Evolutionary conservation across 2,797 vertebrate species (phyloP), one percentile per base, ranked within the genome.

Genomic region (Esox masquinongy): DNA sequence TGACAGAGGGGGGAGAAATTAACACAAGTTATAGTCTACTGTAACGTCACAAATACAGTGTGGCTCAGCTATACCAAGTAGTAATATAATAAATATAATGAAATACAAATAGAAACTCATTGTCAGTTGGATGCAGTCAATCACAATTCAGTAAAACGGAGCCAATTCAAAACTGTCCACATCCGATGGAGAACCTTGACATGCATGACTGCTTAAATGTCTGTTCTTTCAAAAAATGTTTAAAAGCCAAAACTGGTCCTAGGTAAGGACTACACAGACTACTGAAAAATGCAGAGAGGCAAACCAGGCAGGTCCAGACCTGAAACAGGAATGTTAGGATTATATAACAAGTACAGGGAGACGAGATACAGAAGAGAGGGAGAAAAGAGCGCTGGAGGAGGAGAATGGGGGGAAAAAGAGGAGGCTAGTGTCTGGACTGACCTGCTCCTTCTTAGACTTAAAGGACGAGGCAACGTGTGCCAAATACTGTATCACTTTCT

Each of bases 401-500:
- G 9, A 3, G 14, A 1, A 43, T 4, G 14, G 47, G 5, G 5
- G 8, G 31, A 3, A 26, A 8, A 6, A 3, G 53, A 39, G 12
- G 9, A 16, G 34, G 26, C 9, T 43, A 43, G 39, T 43, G 39
- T 43, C 12, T 29, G 68, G 73, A 90, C 91, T 90, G 83, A 98
- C 97, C 94, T 96, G 96, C 80, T 99, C 98, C 85, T 98, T 99
- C 88, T 98, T 99, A 76, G 92, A 95, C 90, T 99, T 99, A 83
- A 96, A 95, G 0, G 97, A 98, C 0, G 97, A 97, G 47, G 98
- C 97, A 79, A 99, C 96, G 0, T 96, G 93, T 11, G 98, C 98
- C 79, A 99, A 91, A 86, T 98, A 99, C 88, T 99, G 98, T 89
- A 99, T 99, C 34, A 99, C 98, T 82, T 99, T 99, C 93, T 99